Percentiles rank a stretch among this genome's conserved stretches.
Conservation (phyloP, 37 sponge, comb jelly and placozoan genomes). For the Ianthella basta region DNA sequence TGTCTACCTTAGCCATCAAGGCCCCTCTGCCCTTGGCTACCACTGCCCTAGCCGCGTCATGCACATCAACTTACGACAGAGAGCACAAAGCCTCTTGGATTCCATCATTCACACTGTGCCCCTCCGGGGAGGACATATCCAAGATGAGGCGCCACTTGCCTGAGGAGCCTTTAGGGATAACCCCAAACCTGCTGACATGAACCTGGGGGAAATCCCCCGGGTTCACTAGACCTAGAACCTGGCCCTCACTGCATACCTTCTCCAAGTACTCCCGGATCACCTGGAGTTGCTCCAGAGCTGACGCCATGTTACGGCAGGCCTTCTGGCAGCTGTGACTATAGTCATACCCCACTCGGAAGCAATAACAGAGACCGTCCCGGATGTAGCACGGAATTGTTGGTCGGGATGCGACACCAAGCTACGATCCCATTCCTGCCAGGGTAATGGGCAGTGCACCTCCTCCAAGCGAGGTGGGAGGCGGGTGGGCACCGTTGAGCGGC, state of each 20-base stretch:
- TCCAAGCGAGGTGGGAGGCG: neutral
- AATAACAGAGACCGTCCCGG: slow-evolving; percentile 13
- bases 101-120: slow-evolving; percentile 23
- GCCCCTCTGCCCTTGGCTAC: neutral
- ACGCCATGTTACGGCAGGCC: neutral
- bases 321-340: neutral
- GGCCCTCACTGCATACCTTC: neutral
- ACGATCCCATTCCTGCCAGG: neutral
- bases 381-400: slow-evolving; percentile 9
- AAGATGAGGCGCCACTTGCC: slow-evolving; percentile 25
- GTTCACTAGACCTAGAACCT: slow-evolving; percentile 2
- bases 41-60: slow-evolving; percentile 9
- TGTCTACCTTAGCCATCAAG: slow-evolving; percentile 29
- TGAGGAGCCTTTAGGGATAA: slow-evolving; percentile 1
- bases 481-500: neutral
- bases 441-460: slow-evolving; percentile 2
- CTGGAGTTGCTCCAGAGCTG: neutral
- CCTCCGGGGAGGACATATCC: slow-evolving; percentile 28
- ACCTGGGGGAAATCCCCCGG: neutral
- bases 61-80: neutral
- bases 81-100: neutral
- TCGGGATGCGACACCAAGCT: neutral
- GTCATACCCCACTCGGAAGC: slow-evolving; percentile 29
- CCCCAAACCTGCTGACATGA: slow-evolving; percentile 4
- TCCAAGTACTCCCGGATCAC: slow-evolving; percentile 1